Evolutionary conservation across 2,888 invertebrate species (phyloP).

Genomic region (Cephus pulcher): DNA sequence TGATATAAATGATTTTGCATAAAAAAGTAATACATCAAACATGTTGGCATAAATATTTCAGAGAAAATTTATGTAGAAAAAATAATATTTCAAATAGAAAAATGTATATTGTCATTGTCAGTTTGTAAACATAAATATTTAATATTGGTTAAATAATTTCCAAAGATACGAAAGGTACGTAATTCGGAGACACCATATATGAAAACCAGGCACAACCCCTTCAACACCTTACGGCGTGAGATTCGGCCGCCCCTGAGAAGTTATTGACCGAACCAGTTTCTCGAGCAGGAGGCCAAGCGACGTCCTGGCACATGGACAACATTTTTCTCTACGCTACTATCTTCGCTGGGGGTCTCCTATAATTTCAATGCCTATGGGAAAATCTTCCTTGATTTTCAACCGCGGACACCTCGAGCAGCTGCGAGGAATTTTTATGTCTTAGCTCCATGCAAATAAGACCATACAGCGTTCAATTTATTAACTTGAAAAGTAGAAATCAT

Average conservation of each 20-base stretch:
- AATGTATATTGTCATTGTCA: not conserved
- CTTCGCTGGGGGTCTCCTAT: slow-evolving; percentile 56
- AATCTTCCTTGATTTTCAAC: slow-evolving; percentile 43
- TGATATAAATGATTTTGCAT: not conserved
- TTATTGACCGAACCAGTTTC: slow-evolving; percentile 17
- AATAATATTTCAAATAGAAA: not conserved
- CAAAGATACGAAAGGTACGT: not conserved
- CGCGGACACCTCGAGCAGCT: slow-evolving; percentile 35
- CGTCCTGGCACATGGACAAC: slow-evolving; percentile 18
- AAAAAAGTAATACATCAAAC: not conserved
- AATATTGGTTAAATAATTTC: not conserved
- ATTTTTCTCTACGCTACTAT: slow-evolving; percentile 26
- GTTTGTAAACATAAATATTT: not conserved
- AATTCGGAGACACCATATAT: slow-evolving; percentile 15
- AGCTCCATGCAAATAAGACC: slow-evolving; percentile 61
- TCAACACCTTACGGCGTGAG: slow-evolving; percentile 48
- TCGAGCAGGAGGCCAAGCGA: not conserved
- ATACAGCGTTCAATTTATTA: slow-evolving; percentile 48
- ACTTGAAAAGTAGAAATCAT: slow-evolving; percentile 42
- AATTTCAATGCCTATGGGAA: slow-evolving; percentile 53
- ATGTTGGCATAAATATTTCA: not conserved
- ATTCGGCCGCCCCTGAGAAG: slow-evolving; percentile 18
- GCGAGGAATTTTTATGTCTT: slow-evolving; percentile 41
- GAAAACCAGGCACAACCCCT: slow-evolving; percentile 38
- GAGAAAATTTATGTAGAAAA: not conserved